Conservation (phyloP, 2,888 invertebrate species). For the Pristionchus japonicus region DNA sequence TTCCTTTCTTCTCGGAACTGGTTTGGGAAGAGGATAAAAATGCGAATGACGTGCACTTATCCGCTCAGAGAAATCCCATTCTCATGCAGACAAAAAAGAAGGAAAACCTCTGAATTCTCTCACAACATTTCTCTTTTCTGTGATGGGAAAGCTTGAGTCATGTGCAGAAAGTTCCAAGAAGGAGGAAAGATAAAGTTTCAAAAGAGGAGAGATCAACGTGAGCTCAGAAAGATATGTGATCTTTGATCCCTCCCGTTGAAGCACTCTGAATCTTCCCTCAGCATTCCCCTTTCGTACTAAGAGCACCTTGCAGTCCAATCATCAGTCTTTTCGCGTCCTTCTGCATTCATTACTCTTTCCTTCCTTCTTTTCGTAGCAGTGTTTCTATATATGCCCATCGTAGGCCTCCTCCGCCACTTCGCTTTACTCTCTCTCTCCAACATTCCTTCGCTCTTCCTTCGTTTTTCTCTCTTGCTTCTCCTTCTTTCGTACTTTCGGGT, state of each 20-base stretch:
- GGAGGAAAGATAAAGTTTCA: no score
- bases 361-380: no score
- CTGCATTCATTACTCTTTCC: slow-evolving; percentile 30
- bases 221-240: no score
- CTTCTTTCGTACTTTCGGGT: slow-evolving; percentile 39
- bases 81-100: background rate
- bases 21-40: background rate
- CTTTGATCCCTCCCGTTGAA: no score
- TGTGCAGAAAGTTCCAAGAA: background rate
- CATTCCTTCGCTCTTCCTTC: slow-evolving; percentile 15
- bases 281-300: background rate
- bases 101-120: background rate
- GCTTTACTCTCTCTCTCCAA: background rate
- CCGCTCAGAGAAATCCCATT: background rate
- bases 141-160: background rate
- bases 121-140: background rate
- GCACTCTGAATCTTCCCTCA: background rate
- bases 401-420: background rate
- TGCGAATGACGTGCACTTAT: background rate
- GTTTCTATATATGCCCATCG: slow-evolving; percentile 27
- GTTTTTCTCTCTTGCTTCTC: background rate
- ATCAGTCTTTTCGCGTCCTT: background rate
- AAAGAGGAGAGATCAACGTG: no score
- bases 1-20: background rate
- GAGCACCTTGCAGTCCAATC: background rate